Percentiles rank a stretch among this genome's conserved stretches.
Conservation (phyloP, 2,888 invertebrate genomes). For the Hipparchia semele region DNA sequence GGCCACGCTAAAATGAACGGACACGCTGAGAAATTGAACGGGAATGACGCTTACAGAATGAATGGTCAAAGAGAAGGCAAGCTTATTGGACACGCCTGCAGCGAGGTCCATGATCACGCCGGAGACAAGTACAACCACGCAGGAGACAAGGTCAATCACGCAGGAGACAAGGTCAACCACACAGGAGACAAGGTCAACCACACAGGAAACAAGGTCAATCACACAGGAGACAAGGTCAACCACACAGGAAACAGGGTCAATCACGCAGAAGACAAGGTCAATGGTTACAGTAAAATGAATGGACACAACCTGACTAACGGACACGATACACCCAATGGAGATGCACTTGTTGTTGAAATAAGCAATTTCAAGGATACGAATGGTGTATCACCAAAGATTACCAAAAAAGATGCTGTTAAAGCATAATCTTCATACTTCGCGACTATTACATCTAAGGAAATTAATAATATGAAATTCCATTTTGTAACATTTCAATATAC, state of each 20-base stretch:
- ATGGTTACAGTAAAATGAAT: slow-evolving; percentile 48
- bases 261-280: slow-evolving; percentile 46
- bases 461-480: slow-evolving; percentile 71
- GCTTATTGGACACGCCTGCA: slow-evolving; percentile 44
- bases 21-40: slow-evolving; percentile 42
- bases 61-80: slow-evolving; percentile 38
- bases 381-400: slow-evolving; percentile 72
- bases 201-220: slow-evolving; percentile 19
- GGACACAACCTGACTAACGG: slow-evolving; percentile 44
- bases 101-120: slow-evolving; percentile 44
- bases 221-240: slow-evolving; percentile 39
- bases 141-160: slow-evolving; percentile 42
- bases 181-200: background rate
- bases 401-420: slow-evolving; percentile 73
- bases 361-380: slow-evolving; percentile 57
- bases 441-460: slow-evolving; percentile 52
- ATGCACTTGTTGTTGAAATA: slow-evolving; percentile 48
- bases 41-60: slow-evolving; percentile 41
- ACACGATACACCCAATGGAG: slow-evolving; percentile 47
- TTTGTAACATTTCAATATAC: slow-evolving; percentile 64
- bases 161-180: slow-evolving; percentile 46
- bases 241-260: slow-evolving; percentile 42
- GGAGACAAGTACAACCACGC: slow-evolving; percentile 47
- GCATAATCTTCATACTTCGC: slow-evolving; percentile 57
- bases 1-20: slow-evolving; percentile 44